Conservation (phyloP, 2,113 vertebrate species). For the Thalassoma bifasciatum region DNA sequence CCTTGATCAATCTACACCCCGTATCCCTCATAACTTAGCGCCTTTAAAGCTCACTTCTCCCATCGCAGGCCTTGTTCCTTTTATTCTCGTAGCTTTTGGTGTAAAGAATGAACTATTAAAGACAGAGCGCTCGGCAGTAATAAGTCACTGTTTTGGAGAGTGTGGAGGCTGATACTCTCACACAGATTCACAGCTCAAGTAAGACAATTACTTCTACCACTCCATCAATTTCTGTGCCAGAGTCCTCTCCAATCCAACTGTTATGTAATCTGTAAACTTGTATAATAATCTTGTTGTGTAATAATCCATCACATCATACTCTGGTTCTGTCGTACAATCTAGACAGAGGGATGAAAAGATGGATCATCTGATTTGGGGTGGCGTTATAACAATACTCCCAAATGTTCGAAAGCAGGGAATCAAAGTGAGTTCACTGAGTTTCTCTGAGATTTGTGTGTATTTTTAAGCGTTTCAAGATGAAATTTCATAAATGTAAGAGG, state of each 20-base stretch:
- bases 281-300: conserved; percentile 40
- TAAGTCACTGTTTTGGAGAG: conserved; percentile 36
- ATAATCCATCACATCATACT: conserved; percentile 22
- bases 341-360: background rate
- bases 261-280: conserved; percentile 50
- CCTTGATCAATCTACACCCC: conserved; percentile 61
- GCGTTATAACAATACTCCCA: background rate
- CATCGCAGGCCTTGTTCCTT: conserved; percentile 11
- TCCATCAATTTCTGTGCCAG: conserved; percentile 16
- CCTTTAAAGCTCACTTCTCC: conserved; percentile 46
- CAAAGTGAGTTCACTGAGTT: background rate
- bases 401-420: background rate
- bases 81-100: conserved; percentile 24
- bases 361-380: background rate
- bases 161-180: conserved; percentile 11
- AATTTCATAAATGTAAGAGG: background rate
- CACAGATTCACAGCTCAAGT: conserved; percentile 23
- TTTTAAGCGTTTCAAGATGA: no score
- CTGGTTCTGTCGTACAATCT: conserved; percentile 5
- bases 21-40: conserved; percentile 52
- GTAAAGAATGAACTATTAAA: conserved; percentile 28
- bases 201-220: conserved; percentile 39
- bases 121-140: conserved; percentile 20
- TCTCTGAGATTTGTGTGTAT: no score
- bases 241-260: conserved; percentile 38